phyloP scores from a whole-genome alignment of 1,140 invertebrate species.

The Popillia japonica region DNA sequence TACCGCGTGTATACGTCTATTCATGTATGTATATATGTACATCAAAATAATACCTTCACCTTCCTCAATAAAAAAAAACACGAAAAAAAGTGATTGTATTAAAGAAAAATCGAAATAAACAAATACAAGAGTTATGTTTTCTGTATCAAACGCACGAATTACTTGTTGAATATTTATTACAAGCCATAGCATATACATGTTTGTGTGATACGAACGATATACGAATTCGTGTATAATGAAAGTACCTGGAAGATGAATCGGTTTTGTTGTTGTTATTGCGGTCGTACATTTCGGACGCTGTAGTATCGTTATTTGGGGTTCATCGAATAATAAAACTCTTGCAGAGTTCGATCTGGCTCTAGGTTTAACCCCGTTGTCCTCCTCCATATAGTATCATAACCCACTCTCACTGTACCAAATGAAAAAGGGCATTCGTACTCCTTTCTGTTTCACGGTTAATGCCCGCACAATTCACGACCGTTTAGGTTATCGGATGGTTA shows the following conservation, averaged over 20 bases:
- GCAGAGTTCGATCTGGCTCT: slow-evolving; percentile 66
- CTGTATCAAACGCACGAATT: not conserved
- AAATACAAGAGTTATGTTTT: too few relatives aligned
- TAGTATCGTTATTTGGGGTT: slow-evolving; percentile 42
- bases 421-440: slow-evolving; percentile 12
- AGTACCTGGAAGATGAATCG: slow-evolving; percentile 41
- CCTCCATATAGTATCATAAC: slow-evolving; percentile 57
- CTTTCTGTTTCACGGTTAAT: slow-evolving; percentile 7
- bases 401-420: not conserved
- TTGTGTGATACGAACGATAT: not conserved
- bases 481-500: slow-evolving; percentile 38
- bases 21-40: too few relatives aligned
- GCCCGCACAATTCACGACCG: slow-evolving; percentile 8
- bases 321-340: slow-evolving; percentile 65
- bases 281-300: slow-evolving; percentile 39
- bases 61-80: too few relatives aligned
- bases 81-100: too few relatives aligned
- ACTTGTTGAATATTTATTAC: not conserved
- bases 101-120: too few relatives aligned
- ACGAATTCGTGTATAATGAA: not conserved
- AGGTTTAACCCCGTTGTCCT: slow-evolving; percentile 55
- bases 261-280: slow-evolving; percentile 16
- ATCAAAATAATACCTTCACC: not conserved
- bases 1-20: too few relatives aligned
- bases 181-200: not conserved